A percentile compares a stretch with the other conserved stretches of the same genome.
Evolutionary conservation across 1,140 invertebrate species (phyloP).

Genomic region (Leptinotarsa texana): DNA sequence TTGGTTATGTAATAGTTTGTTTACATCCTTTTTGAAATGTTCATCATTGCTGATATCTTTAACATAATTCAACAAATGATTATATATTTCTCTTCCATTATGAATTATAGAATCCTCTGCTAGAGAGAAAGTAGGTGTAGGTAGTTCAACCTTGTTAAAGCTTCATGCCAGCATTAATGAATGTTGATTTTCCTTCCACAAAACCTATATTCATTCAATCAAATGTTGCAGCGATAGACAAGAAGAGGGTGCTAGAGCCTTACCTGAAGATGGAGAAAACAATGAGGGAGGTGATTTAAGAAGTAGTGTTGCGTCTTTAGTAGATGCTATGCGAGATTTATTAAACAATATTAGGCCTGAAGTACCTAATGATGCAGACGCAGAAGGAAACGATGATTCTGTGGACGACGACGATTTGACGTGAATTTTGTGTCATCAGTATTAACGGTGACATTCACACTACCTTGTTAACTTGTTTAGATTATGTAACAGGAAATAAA

Average conservation of each 20-base stretch:
- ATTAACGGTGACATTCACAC: background rate
- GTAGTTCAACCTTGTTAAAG: no score
- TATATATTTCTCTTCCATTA: no score
- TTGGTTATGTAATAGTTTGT: no score
- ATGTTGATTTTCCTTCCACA: background rate
- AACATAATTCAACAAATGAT: no score
- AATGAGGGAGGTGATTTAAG: conserved; percentile 58
- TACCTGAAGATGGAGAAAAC: conserved; percentile 37
- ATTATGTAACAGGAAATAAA: conserved; percentile 4
- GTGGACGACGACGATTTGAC: conserved; percentile 34
- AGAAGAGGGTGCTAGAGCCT: conserved; percentile 47
- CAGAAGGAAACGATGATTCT: conserved; percentile 55
- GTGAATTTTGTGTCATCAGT: conserved; percentile 13
- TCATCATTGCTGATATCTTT: no score
- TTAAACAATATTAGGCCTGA: conserved; percentile 66
- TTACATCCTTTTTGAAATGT: no score
- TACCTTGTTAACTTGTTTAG: conserved; percentile 13
- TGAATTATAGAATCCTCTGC: no score
- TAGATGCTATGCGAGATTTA: conserved; percentile 75
- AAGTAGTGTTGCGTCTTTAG: conserved; percentile 65
- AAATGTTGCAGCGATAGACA: conserved; percentile 30
- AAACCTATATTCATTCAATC: background rate
- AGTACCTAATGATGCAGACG: conserved; percentile 57
- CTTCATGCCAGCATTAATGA: background rate
- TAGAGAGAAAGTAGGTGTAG: no score